Evolutionary conservation across 2,888 invertebrate species (phyloP).

Genomic region (Drosophila limbata): DNA sequence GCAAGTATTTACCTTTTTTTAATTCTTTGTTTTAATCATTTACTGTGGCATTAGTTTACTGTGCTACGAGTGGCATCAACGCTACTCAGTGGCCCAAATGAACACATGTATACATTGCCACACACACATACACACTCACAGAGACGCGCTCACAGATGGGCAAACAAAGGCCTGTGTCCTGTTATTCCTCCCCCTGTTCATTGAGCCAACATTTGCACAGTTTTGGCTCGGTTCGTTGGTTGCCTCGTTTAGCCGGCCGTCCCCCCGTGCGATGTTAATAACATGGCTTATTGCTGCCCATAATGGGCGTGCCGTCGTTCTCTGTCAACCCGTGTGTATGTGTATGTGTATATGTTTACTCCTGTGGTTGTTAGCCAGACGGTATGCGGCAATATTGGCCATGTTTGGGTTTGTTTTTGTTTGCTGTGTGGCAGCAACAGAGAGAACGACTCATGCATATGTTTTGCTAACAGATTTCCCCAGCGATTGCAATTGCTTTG

Average conservation of each 20-base stretch:
- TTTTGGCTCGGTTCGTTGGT: slow-evolving; percentile 63
- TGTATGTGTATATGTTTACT: slow-evolving; percentile 50
- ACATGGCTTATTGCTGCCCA: slow-evolving; percentile 77
- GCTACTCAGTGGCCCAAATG: slow-evolving; percentile 26
- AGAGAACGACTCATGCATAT: slow-evolving; percentile 49
- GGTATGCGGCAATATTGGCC: slow-evolving; percentile 46
- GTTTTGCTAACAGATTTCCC: slow-evolving; percentile 74
- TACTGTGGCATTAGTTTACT: slow-evolving; percentile 72
- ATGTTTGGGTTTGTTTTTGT: slow-evolving; percentile 65
- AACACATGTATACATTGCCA: slow-evolving; percentile 24
- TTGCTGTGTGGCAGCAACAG: slow-evolving; percentile 27
- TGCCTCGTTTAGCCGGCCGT: slow-evolving; percentile 28
- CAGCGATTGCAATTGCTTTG: slow-evolving; percentile 66
- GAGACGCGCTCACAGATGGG: slow-evolving; percentile 13
- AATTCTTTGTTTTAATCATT: slow-evolving; percentile 44
- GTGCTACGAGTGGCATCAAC: slow-evolving; percentile 51
- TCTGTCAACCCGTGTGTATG: slow-evolving; percentile 48
- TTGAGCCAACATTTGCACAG: slow-evolving; percentile 71
- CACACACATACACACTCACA: slow-evolving; percentile 21
- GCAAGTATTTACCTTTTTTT: not conserved
- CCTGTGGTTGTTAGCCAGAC: slow-evolving; percentile 69
- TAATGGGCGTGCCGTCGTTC: slow-evolving; percentile 60
- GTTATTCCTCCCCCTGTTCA: slow-evolving; percentile 38
- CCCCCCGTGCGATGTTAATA: slow-evolving; percentile 61
- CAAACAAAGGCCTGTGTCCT: slow-evolving; percentile 39